Evolutionary conservation across 2,888 invertebrate species (phyloP), one percentile per base, ranked within the genome.

Genomic region (Brachylomia viminalis): DNA sequence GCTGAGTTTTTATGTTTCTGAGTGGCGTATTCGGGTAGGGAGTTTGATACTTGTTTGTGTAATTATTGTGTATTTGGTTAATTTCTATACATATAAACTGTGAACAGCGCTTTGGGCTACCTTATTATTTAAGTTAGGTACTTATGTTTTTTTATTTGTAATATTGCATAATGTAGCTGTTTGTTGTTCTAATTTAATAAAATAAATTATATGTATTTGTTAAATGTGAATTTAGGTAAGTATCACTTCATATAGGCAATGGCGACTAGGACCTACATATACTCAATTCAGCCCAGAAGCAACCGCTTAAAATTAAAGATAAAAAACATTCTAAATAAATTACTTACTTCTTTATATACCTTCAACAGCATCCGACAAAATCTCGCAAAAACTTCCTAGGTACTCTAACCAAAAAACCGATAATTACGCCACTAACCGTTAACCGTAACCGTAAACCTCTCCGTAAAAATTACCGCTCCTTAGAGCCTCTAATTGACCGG

Each of bases 401-500:
- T 52, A 33, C 17, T 23, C 38, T 10, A n/a, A 47, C 61, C 61
- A 65, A 72, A 79, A 75, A 67, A 64, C 54, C 77, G 45, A 75
- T 79, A 83, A 82, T 77, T 80, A 72, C 68, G 11, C 75, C 71
- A 64, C 69, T 71, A 72, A 59, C 71, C 70, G 64, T 79, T 66
- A 79, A 42, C 52, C 72, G 58, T 33, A 56, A 70, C 65, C 72
- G 66, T 70, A 83, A 79, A 75, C 75, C 69, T 67, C 56, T 30
- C 70, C 33, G 59, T 81, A 80, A 83, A 87, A 86, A 86, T 86
- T 81, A 76, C 74, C 33, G 42, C 68, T 77, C 72, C 70, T 85
- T 66, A 85, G 62, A 79, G 61, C 47, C 33, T 74, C 82, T 88
- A 88, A 88, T 88, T 88, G 87, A 77, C 79, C 71, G 17, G 72